phyloP scores from a whole-genome alignment of 2,888 invertebrate genomes.

The Mesorhabditis sp. region DNA sequence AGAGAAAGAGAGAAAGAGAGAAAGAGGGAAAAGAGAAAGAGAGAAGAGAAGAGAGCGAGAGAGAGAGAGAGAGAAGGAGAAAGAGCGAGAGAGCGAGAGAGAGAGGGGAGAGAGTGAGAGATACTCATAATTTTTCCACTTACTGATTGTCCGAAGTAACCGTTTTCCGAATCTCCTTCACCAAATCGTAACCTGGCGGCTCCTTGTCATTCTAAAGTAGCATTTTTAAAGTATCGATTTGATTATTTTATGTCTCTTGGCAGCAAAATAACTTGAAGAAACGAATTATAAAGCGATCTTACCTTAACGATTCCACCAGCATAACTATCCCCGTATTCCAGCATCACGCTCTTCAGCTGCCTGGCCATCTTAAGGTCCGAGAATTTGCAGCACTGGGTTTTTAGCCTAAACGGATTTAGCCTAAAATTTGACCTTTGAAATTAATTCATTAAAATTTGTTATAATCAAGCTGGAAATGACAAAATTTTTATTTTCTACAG shows the following conservation, averaged over 20 bases:
- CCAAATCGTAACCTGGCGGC: constrained; percentile 44
- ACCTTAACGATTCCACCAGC: constrained; percentile 29
- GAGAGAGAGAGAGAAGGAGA: too few species aligned
- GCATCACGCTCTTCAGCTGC: constrained; percentile 37
- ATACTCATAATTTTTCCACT: not conserved
- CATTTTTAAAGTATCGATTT: too few species aligned
- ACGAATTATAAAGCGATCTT: not conserved
- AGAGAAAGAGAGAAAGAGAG: too few species aligned
- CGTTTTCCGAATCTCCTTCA: constrained; percentile 52
- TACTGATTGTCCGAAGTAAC: constrained; percentile 38
- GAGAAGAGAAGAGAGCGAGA: too few species aligned
- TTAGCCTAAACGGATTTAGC: constrained; percentile 27
- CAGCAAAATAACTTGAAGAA: too few species aligned
- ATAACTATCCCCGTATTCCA: constrained; percentile 41
- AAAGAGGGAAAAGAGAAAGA: too few species aligned
- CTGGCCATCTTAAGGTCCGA: constrained; percentile 33
- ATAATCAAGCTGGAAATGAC: not conserved
- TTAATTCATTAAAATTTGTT: constrained; percentile 1
- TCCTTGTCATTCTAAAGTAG: constrained; percentile 21
- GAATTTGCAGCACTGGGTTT: constrained; percentile 49
- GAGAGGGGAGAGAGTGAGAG: too few species aligned
- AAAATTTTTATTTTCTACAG: not conserved
- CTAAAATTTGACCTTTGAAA: not conserved
- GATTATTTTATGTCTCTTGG: too few species aligned
- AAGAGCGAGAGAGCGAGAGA: too few species aligned